Percentiles rank a stretch among this genome's conserved stretches.
phyloP scores from a whole-genome alignment of 2,888 invertebrate genomes.

The Cerastis leucographa region DNA sequence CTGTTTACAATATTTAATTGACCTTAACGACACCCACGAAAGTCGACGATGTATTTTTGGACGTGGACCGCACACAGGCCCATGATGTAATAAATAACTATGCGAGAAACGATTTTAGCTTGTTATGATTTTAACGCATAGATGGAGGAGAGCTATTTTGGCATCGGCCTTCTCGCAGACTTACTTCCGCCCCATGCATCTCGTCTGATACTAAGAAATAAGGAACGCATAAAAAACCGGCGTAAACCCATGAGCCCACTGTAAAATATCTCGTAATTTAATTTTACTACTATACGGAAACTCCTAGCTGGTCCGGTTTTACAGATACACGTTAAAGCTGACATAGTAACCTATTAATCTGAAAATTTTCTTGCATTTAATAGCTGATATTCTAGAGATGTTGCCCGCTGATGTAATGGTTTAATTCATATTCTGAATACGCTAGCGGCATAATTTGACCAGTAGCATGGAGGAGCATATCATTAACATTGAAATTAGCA shows the following conservation, averaged over 20 bases:
- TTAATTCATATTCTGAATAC: slow-evolving; percentile 52
- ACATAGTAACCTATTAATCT: slow-evolving; percentile 58
- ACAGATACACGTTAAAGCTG: slow-evolving; percentile 57
- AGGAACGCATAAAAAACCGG: slow-evolving; percentile 9
- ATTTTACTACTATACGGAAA: slow-evolving; percentile 54
- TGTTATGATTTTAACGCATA: slow-evolving; percentile 63
- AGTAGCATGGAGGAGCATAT: slow-evolving; percentile 34
- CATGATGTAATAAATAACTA: slow-evolving; percentile 56
- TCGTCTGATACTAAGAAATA: slow-evolving; percentile 41
- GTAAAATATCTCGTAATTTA: slow-evolving; percentile 51
- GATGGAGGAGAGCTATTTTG: slow-evolving; percentile 61
- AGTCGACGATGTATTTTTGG: slow-evolving; percentile 46
- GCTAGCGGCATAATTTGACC: slow-evolving; percentile 42
- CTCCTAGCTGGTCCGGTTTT: slow-evolving; percentile 26
- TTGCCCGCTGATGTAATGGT: slow-evolving; percentile 48
- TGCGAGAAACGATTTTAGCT: slow-evolving; percentile 46
- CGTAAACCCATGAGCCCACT: slow-evolving; percentile 37
- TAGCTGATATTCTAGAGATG: slow-evolving; percentile 36
- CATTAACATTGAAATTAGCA: slow-evolving; percentile 57
- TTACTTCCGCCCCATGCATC: slow-evolving; percentile 59
- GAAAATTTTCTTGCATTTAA: slow-evolving; percentile 39
- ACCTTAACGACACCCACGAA: slow-evolving; percentile 55
- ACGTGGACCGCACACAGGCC: slow-evolving; percentile 31
- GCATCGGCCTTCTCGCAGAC: slow-evolving; percentile 55
- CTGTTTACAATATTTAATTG: slow-evolving; percentile 49